A percentile compares a stretch with the other conserved stretches of the same genome.
phyloP scores from a whole-genome alignment of 2,888 invertebrate genomes.

The Agrochola circellaris region DNA sequence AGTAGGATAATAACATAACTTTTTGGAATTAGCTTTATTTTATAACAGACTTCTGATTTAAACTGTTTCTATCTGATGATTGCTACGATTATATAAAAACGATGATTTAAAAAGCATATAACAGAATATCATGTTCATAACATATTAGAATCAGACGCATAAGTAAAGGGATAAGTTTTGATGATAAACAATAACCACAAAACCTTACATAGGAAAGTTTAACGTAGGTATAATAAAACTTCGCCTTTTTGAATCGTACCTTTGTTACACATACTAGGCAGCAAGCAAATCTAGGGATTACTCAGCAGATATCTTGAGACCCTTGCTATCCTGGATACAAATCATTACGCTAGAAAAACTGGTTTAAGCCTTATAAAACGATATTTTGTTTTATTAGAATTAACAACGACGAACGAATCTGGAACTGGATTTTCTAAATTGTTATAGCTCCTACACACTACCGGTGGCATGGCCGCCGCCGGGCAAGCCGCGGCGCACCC shows the following conservation, averaged over 20 bases:
- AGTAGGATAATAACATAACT: too few species aligned
- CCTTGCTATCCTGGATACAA: neutral
- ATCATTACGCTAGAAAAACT: conserved; percentile 6
- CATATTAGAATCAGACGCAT: neutral
- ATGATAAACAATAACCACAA: too few species aligned
- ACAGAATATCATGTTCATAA: neutral
- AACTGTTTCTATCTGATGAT: neutral
- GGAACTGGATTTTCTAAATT: neutral
- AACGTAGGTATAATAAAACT: neutral
- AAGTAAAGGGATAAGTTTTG: neutral
- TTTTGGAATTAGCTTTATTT: neutral
- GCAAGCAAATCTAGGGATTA: conserved; percentile 7
- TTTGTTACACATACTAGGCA: conserved; percentile 11
- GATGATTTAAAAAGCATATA: neutral
- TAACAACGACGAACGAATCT: conserved; percentile 1
- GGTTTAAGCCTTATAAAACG: neutral
- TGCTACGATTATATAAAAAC: neutral
- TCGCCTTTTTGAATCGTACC: neutral
- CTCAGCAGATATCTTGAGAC: neutral
- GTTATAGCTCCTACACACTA: too few species aligned
- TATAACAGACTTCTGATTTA: neutral
- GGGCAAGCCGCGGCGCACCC: too few species aligned
- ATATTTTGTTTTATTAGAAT: conserved; percentile 7
- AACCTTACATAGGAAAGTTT: neutral
- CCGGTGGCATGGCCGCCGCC: too few species aligned